phyloP scores from a whole-genome alignment of 2,888 invertebrate species.

The Selenia dentaria region DNA sequence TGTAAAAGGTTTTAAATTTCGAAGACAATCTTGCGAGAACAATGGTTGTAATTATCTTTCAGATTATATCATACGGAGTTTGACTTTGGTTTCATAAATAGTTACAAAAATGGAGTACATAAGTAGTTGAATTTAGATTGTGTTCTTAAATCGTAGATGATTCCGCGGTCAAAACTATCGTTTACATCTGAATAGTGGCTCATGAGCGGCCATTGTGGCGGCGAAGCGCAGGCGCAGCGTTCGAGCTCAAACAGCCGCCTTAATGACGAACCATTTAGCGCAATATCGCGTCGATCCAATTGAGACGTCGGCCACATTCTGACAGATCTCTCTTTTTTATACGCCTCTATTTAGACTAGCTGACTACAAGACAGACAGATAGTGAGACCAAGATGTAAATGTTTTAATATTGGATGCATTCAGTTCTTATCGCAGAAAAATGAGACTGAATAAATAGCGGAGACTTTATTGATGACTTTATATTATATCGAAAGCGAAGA shows the following conservation, averaged over 20 bases:
- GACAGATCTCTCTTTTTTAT: constrained; percentile 53
- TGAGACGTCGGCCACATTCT: constrained; percentile 59
- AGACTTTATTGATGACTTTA: constrained; percentile 16
- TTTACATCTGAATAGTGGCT: constrained; percentile 56
- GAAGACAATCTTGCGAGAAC: constrained; percentile 11
- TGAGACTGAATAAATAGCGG: constrained; percentile 12
- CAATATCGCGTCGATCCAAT: constrained; percentile 54
- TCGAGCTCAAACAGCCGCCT: constrained; percentile 40
- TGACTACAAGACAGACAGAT: constrained; percentile 36
- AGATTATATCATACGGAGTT: constrained; percentile 4
- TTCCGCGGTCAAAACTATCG: constrained; percentile 41
- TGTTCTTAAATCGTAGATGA: constrained; percentile 23
- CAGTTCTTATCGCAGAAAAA: constrained; percentile 14
- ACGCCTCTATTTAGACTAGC: constrained; percentile 49
- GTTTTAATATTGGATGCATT: constrained; percentile 8
- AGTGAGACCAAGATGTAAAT: constrained; percentile 17
- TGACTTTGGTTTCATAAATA: constrained; percentile 3
- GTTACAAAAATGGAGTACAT: constrained; percentile 6
- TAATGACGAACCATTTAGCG: constrained; percentile 72
- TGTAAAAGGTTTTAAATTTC: constrained; percentile 41
- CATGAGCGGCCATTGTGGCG: constrained; percentile 56
- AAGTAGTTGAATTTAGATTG: constrained; percentile 17
- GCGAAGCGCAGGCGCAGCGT: constrained; percentile 46
- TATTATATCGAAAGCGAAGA: no score
- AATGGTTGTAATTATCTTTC: constrained; percentile 3